Evolutionary conservation across 2,797 vertebrate genomes (phyloP), one percentile per base, ranked within the genome.

Genomic region (Acanthurus leucopareius): DNA sequence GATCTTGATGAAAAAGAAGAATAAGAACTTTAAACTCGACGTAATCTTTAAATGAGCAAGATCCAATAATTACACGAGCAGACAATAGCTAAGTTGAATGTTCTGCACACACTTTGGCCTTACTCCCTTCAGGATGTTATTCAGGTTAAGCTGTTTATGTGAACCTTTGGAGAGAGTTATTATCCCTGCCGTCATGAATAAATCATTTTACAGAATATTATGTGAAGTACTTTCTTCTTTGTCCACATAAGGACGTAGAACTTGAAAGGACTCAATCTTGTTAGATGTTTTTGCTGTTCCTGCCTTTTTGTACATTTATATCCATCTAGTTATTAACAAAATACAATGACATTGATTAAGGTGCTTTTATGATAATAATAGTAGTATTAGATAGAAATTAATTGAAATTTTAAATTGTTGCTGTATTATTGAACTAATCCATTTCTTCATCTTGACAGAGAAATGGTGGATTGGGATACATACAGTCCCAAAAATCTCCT

Each of bases 21-120:
- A 20, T 73, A 51, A 76, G 57, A 77, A 72, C 77, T 88, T 86
- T 73, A 83, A 87, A 89, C 57, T 63, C 59, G 22, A 54, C 49
- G 75, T 83, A 86, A 84, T 69, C 52, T 69, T 75, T 67, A 54
- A 87, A 77, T 85, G 73, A 79, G 69, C 56, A 45, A 59, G 57
- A 79, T 68, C 70, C 59, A 78, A 68, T 77, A 74, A 79, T 80
- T 80, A 82, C 75, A 53, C 25, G 22, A 80, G 73, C 59, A 75
- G 42, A 89, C 61, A 72, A 76, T 6, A 22, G 64, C 47, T 22
- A 63, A 69, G 72, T 75, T 58, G 47, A 42, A 74, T 57, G 40
- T 73, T 68, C 42, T 48, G 10, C 56, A 54, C 53, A 64, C 63
- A 42, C 66, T 45, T 60, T 86, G 82, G 68, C 47, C 57, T 64